A percentile compares a stretch with the other conserved stretches of the same genome.
Conservation (phyloP, 2,797 vertebrate genomes). For the Catostomus latipinnis region DNA sequence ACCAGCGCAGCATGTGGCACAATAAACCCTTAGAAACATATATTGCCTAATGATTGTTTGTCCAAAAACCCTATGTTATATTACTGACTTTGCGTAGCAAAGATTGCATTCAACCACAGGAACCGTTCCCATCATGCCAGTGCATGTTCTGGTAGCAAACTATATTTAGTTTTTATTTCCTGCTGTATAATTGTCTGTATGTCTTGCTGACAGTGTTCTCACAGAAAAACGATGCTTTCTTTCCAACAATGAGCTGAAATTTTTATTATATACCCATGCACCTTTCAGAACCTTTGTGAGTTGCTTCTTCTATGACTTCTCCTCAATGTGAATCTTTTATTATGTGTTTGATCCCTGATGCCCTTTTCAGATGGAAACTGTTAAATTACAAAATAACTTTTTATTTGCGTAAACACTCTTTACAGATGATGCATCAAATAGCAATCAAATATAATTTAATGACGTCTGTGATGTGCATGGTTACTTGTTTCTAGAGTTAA, state of each 20-base stretch:
- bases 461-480: constrained; percentile 54
- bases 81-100: constrained; percentile 14
- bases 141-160: constrained; percentile 54
- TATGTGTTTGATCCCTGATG: constrained; percentile 33
- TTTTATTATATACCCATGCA: constrained; percentile 36
- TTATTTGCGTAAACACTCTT: background rate
- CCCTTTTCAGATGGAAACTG: background rate
- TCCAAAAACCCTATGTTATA: constrained; percentile 24
- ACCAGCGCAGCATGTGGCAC: constrained; percentile 46
- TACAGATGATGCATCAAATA: constrained; percentile 11
- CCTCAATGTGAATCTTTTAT: constrained; percentile 28
- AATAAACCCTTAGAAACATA: constrained; percentile 16
- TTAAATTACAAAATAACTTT: constrained; percentile 31
- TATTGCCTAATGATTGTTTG: constrained; percentile 24
- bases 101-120: constrained; percentile 39
- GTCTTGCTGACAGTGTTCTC: constrained; percentile 48
- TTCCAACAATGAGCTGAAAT: constrained; percentile 25
- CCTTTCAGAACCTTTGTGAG: constrained; percentile 38
- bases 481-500: constrained; percentile 43
- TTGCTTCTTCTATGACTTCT: no score
- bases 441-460: constrained; percentile 38
- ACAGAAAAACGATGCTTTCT: constrained; percentile 49
- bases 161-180: constrained; percentile 42
- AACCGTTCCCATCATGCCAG: constrained; percentile 37
- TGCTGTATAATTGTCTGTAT: constrained; percentile 39